Evolutionary conservation across 2,888 invertebrate genomes (phyloP), one percentile per base, ranked within the genome.

Genomic region (Blomia tropicalis): DNA sequence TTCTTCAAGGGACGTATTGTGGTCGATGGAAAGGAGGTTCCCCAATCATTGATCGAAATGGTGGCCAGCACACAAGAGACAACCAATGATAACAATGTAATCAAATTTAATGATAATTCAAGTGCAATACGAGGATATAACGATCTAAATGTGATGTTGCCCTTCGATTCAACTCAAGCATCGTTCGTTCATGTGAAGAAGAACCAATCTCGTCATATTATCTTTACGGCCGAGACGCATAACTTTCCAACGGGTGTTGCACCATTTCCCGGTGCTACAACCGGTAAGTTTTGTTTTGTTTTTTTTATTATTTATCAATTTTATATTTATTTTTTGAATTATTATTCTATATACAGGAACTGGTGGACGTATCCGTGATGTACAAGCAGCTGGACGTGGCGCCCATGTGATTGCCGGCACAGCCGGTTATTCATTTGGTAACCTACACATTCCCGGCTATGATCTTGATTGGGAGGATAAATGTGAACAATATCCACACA

Each of bases 181-280:
- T 79, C 83, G 60, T 73, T 79, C 62, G 77, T 83, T 60, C 67
- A 70, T 53, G 69, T 77, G 51, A 75, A 79, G 51, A 71, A 30
- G 7, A 36, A 61, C 32, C 77, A 80, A 0, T 79, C 82, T 19
- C 84, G 87, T 0, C 90, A 96, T 74, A 82, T 96, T 43, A 90
- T 93, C 70, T 95, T 96, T 72, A 96, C 96, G 0, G 96, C 96
- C 0, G 96, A 98, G 77, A 98, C 96, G 0, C 96, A 98, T 75
- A 96, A 96, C 73, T 96, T 96, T 79, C 92, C 92, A 1, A 93
- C 92, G 0, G 77, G 92, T 0, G 92, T 96, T 11, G 91, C 93
- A 0, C 95, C 95, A 0, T 96, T 96, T 70, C 91, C 92, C 75
- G 96, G 96, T 0, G 95, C 96, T 0, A 91, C 95, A 0, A 96